These are phyloP conservation scores for Aphidoletes aphidimyza DNA, from an alignment of 2,888 invertebrate species.

Conservation along the genomic window DNA sequence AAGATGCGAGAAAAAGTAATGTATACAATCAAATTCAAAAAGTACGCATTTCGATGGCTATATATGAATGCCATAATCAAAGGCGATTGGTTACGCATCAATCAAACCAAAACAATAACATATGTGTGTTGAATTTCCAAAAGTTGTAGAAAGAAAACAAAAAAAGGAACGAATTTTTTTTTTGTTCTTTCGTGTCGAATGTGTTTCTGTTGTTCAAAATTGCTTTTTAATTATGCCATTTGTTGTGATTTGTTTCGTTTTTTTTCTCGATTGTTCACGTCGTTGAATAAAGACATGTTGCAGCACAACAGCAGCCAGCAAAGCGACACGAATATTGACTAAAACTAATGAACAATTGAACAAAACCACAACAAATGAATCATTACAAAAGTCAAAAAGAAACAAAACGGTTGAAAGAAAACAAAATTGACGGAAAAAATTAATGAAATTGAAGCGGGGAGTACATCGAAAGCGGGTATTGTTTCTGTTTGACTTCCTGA, in stretches of 20 bases:
- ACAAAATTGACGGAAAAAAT: no score
- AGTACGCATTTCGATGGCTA: neutral
- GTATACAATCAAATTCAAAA: neutral
- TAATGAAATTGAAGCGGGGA: neutral
- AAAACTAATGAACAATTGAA: slow-evolving; percentile 51
- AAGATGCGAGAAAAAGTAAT: neutral
- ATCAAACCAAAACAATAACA: slow-evolving; percentile 27
- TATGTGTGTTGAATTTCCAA: neutral
- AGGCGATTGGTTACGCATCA: slow-evolving; percentile 47
- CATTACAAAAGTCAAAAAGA: slow-evolving; percentile 11
- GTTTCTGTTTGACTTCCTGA: neutral
- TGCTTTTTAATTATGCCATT: slow-evolving; percentile 51
- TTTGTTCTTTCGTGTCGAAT: neutral
- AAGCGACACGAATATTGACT: no score
- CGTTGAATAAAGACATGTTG: neutral
- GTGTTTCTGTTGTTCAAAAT: neutral
- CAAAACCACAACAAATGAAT: neutral
- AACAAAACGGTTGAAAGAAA: neutral
- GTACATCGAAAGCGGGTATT: neutral
- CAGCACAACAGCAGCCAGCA: neutral
- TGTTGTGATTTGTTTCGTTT: slow-evolving; percentile 45
- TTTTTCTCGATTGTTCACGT: slow-evolving; percentile 12
- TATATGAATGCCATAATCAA: slow-evolving; percentile 52
- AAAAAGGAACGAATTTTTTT: neutral
- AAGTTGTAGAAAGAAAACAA: neutral